Evolutionary conservation across 2,113 vertebrate species (phyloP).

Genomic region (Barnardius zonarius): DNA sequence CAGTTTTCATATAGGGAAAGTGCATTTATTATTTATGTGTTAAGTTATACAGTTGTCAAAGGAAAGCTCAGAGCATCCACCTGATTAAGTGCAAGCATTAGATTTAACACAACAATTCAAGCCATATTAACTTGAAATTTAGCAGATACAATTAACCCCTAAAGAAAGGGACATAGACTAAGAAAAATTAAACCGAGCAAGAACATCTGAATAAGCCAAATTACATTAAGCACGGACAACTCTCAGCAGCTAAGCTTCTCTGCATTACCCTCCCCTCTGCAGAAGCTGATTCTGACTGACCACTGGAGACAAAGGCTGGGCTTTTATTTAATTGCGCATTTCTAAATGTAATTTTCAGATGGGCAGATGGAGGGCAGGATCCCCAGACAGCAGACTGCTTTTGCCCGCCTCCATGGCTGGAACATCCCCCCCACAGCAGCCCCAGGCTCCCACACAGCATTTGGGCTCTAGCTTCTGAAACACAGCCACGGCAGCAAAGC

Average conservation of each 20-base stretch:
- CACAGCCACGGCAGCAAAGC: background rate
- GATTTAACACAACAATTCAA: background rate
- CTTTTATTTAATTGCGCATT: background rate
- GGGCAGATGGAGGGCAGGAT: background rate
- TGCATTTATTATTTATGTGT: background rate
- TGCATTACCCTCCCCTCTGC: background rate
- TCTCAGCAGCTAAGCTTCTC: background rate
- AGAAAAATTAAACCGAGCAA: background rate
- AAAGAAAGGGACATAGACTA: background rate
- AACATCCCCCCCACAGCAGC: background rate
- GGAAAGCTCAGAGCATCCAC: background rate
- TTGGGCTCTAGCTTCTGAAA: background rate
- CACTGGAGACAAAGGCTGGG: background rate
- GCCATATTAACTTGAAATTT: background rate
- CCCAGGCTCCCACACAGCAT: background rate
- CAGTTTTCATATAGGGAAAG: background rate
- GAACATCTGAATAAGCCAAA: background rate
- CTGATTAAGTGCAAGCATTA: background rate
- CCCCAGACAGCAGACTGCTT: background rate
- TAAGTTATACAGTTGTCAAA: background rate
- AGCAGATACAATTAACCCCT: background rate
- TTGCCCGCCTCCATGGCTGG: background rate
- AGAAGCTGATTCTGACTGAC: background rate
- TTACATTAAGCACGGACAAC: background rate
- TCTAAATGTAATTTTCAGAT: background rate